Base-by-base conservation (phyloP, 2,888 invertebrate species). In the Agapetus fuscipes region DNA sequence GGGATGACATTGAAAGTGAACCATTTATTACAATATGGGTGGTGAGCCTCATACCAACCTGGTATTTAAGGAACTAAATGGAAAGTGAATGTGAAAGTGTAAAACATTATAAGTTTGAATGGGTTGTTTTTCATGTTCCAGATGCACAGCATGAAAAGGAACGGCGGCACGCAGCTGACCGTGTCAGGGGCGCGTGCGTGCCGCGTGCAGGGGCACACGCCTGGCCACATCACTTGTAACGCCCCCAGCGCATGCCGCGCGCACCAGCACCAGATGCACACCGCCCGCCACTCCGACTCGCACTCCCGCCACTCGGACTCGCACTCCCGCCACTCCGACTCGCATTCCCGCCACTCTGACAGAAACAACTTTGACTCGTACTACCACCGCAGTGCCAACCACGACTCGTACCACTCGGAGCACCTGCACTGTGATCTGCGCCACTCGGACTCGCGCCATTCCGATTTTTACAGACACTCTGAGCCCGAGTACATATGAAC, bases 71-170 rank as follows among this genome's bases (percentile, higher is more conserved):
- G n/a, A n/a, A n/a, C n/a, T n/a, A n/a, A n/a, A n/a, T n/a, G n/a
- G n/a, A n/a, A n/a, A n/a, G n/a, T n/a, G n/a, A n/a, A n/a, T n/a
- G n/a, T n/a, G n/a, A n/a, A n/a, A n/a, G n/a, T 27, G 27, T 27
- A 27, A 6, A 30, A 13, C 30, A 14, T 10, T 2, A 1, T 13
- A n/a, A n/a, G 24, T 5, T 10, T 24, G 24, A 24, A 9, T 7
- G 24, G 24, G 5, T 24, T 24, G 24, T 10, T 24, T 24, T 4
- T 39, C 34, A 37, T 14, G n/a, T n/a, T n/a, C n/a, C 38, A 39
- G 47, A 43, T 39, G 40, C 43, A 43, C 46, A 43, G 34, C 37
- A 25, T 43, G 39, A 44, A 43, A 33, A 27, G 40, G 30, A 39
- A 39, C 33, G 43, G 39, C 29, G 45, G 37, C 24, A 41, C 43